phyloP scores from a whole-genome alignment of 2,888 invertebrate genomes.

The Machimus rusticus region DNA sequence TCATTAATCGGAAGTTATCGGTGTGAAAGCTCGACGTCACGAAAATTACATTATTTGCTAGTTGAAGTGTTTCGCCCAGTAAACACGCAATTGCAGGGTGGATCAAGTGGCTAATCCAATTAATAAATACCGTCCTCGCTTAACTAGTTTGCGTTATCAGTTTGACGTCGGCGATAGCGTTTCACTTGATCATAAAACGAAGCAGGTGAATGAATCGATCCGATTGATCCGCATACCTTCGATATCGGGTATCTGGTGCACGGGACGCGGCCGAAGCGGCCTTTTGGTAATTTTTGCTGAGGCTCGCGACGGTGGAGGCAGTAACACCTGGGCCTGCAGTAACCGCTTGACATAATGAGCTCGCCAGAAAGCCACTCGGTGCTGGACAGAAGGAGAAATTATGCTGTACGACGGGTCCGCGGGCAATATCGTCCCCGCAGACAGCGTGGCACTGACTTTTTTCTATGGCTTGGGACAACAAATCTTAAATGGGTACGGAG shows the following conservation, averaged over 20 bases:
- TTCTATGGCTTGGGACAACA: background rate
- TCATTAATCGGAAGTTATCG: background rate
- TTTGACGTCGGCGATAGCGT: background rate
- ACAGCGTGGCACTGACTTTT: background rate
- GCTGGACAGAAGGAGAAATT: background rate
- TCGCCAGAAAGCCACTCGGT: background rate
- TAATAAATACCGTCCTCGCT: background rate
- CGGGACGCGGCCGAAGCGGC: background rate
- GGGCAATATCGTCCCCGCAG: background rate
- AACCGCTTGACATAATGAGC: conserved; percentile 21
- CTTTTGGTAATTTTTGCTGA: background rate
- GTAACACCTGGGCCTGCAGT: conserved; percentile 1
- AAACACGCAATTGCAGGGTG: background rate
- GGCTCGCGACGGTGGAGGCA: background rate
- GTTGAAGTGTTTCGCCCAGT: background rate
- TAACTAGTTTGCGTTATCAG: background rate
- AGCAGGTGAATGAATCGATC: background rate
- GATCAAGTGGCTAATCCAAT: background rate
- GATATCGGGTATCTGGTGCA: background rate
- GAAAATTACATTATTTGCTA: background rate
- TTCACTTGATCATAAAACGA: background rate
- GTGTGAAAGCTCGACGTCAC: background rate
- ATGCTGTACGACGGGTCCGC: background rate
- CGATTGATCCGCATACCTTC: conserved; percentile 1
- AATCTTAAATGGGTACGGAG: background rate